Evolutionary conservation across 2,113 vertebrate species (phyloP).

Genomic region (Gnathonemus echidnorhynchus): DNA sequence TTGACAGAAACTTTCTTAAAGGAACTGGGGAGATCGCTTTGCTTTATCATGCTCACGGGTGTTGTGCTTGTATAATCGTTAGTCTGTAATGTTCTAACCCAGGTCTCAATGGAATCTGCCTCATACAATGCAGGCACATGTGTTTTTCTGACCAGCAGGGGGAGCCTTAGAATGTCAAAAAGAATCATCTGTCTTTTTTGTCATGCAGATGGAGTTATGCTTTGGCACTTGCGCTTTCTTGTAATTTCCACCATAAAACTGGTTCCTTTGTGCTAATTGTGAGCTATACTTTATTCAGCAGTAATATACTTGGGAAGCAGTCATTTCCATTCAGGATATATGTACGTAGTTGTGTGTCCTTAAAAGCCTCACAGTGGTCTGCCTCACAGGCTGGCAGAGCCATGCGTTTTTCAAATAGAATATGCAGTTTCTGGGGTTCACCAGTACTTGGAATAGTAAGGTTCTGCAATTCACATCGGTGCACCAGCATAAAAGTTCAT

Average conservation of each 20-base stretch:
- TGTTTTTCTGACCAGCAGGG: slow-evolving; percentile 32
- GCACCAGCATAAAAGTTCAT: background rate
- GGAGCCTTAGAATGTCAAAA: slow-evolving; percentile 28
- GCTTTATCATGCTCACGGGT: background rate
- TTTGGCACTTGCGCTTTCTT: background rate
- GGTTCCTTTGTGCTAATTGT: background rate
- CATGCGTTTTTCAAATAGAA: background rate
- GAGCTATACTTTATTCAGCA: background rate
- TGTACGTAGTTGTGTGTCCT: background rate
- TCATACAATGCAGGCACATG: background rate
- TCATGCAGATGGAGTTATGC: background rate
- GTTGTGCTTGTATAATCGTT: background rate
- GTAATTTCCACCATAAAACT: background rate
- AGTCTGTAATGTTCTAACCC: background rate
- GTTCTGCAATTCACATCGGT: background rate
- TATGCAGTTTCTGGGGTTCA: background rate
- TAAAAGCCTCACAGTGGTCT: background rate
- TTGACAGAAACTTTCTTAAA: background rate
- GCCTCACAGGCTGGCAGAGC: background rate
- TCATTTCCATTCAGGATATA: background rate
- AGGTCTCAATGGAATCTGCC: background rate
- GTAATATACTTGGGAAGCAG: background rate
- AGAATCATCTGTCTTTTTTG: background rate
- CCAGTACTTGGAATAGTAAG: background rate
- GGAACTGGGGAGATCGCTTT: background rate